Conservation (phyloP, 2,888 invertebrate species). For the Apamea epomidion region DNA sequence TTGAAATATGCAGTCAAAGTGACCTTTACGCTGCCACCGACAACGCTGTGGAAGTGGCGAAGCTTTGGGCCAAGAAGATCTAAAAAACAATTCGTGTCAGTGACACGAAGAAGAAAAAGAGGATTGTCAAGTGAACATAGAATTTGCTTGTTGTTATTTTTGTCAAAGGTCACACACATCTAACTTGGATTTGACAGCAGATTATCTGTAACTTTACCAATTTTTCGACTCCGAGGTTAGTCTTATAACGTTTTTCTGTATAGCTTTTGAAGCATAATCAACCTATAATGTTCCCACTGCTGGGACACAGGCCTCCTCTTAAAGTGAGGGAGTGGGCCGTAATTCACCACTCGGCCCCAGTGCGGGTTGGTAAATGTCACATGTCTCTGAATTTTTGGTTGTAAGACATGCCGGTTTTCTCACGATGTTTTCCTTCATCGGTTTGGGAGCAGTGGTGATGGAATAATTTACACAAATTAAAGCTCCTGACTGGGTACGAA, state of each 20-base stretch:
- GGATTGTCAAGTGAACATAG: not conserved
- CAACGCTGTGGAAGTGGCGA: not conserved
- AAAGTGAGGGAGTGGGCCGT: not conserved
- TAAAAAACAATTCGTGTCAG: not conserved
- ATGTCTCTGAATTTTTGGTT: not conserved
- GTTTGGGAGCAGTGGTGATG: not conserved
- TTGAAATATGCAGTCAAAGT: not conserved
- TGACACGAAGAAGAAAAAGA: not conserved
- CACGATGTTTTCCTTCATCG: not conserved
- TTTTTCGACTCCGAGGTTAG: not conserved
- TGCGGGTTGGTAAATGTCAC: not conserved
- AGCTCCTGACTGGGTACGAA: not conserved
- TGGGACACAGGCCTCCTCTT: not conserved
- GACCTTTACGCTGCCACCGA: not conserved
- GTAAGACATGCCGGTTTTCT: not conserved
- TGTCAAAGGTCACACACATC: too few relatives aligned
- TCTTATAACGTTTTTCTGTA: not conserved
- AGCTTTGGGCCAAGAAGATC: not conserved
- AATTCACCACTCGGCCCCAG: not conserved
- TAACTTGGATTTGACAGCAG: not conserved
- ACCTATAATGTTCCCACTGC: not conserved
- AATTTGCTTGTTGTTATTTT: not conserved
- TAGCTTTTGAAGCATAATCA: not conserved
- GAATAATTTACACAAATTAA: too few relatives aligned
- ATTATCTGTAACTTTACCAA: not conserved